Evolutionary conservation across 2,113 vertebrate species (phyloP).

Genomic region (Ptyas mucosa): DNA sequence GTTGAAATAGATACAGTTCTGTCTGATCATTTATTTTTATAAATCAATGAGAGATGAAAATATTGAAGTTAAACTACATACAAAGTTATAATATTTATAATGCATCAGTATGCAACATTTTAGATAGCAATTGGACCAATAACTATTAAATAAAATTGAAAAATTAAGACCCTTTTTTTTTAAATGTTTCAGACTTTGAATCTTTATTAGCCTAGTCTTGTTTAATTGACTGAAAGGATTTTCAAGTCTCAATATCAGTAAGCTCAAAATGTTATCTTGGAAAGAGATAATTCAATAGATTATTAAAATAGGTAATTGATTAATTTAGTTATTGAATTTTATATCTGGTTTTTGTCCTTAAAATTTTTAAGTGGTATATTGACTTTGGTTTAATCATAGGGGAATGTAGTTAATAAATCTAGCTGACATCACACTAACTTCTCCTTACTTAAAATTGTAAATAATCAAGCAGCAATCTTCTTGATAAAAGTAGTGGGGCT

Average conservation of each 20-base stretch:
- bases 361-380: background rate
- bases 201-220: background rate
- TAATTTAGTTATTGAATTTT: background rate
- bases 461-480: background rate
- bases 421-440: background rate
- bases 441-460: background rate
- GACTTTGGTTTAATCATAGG: background rate
- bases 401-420: background rate
- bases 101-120: background rate
- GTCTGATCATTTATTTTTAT: background rate
- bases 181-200: background rate
- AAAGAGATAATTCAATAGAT: background rate
- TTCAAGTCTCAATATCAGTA: background rate
- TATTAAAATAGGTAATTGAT: background rate
- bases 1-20: background rate
- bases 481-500: background rate
- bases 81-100: background rate
- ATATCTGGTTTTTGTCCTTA: background rate
- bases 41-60: background rate
- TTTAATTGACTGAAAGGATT: background rate
- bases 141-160: fast-evolving
- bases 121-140: background rate
- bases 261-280: background rate
- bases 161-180: background rate
- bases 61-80: background rate